Conservation (phyloP, 2,888 invertebrate genomes). For the Pollenia angustigena region DNA sequence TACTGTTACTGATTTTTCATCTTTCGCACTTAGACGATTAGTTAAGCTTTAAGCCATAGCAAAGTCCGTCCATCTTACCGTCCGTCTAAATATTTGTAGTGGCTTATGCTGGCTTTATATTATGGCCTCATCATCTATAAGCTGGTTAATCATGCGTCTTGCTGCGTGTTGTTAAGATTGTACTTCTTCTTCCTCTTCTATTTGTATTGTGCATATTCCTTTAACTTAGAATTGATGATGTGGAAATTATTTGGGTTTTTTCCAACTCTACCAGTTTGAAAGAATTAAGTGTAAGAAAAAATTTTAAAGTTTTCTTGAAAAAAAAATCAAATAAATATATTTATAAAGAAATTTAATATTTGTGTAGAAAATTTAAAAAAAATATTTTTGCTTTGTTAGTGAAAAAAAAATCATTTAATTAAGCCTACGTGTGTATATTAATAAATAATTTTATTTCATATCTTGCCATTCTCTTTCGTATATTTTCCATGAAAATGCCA, state of each 20-base stretch:
- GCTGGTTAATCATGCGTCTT: conserved; percentile 72
- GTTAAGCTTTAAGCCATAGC: conserved; percentile 61
- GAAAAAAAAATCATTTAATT: conserved; percentile 36
- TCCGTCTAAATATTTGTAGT: conserved; percentile 27
- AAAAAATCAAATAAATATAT: background rate
- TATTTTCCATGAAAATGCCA: conserved; percentile 35
- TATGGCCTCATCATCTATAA: conserved; percentile 61
- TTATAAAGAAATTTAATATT: conserved; percentile 20
- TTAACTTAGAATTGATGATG: conserved; percentile 66
- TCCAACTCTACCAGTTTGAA: background rate
- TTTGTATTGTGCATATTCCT: background rate
- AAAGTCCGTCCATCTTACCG: background rate
- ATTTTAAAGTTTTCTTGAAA: background rate
- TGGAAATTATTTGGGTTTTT: conserved; percentile 52
- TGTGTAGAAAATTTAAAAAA: background rate
- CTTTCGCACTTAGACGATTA: conserved; percentile 72
- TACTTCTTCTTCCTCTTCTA: conserved; percentile 16
- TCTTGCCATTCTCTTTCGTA: background rate
- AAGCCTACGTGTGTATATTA: conserved; percentile 42
- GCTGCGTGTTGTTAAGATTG: conserved; percentile 67
- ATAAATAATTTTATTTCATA: conserved; percentile 24
- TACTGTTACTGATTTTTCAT: conserved; percentile 72
- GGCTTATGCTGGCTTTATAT: conserved; percentile 60
- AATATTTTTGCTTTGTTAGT: conserved; percentile 4
- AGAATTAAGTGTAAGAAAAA: background rate